Base-by-base conservation (phyloP, 2,113 vertebrate species). In the Siniperca knerii region DNA sequence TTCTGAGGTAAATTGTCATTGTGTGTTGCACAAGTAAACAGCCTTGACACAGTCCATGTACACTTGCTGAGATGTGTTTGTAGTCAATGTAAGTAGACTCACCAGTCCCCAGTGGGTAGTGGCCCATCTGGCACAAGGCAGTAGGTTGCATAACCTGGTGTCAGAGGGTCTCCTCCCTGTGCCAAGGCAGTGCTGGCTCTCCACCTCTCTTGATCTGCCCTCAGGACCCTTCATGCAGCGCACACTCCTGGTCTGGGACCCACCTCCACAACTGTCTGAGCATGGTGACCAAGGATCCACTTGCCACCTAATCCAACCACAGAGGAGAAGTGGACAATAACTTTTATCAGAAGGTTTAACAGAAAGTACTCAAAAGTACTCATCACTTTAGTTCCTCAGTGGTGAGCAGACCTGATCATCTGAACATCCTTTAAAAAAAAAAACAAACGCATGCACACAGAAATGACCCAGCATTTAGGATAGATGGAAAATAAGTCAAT, bases 281-380 rank as follows among this genome's bases (percentile, higher is more conserved):
- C 98, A 99, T 4, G 94, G 60, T 1, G 97, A 97, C 98, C 98
- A 99, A 0, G 96, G 95, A 1, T 97, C 98, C 18, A 96, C 95
- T 92, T 94, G 96, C 98, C 98, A 99, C 25, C 98, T 98, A 81
- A 82, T 46, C 21, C 20, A 75, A 62, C 54, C 69, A 42, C 8
- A 52, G 15, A 71, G 25, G 46, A 60, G 57, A 60, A n/a, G 4
- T 15, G 8, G 33, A 81, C 54, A 40, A 8, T 48, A 16, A 48
- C 20, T 2, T 44, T 25, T 25, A 25, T 25, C 25, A 2, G 21
- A 29, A 7, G 23, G 20, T 50, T 33, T 6, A 44, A 54, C 15
- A 37, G 3, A 18, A 75, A 72, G 5, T 33, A 18, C 9, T n/a
- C 18, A 61, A 20, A 75, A 35, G 16, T 9, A 29, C 2, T 44